Percentiles rank a stretch among this genome's conserved stretches.
phyloP scores from a whole-genome alignment of 2,113 vertebrate species.

The Chionis minor region DNA sequence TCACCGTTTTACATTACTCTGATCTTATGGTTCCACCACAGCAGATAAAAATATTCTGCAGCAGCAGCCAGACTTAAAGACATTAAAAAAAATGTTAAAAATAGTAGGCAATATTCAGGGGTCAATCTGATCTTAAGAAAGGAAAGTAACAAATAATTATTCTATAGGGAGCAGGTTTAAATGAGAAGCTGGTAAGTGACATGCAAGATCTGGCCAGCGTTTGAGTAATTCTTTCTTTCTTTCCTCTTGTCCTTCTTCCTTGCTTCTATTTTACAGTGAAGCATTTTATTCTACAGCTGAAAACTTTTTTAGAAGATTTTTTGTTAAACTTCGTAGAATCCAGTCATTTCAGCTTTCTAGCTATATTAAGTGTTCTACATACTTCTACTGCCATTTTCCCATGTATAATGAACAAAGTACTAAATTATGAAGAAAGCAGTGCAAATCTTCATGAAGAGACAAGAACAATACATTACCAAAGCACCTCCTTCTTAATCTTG shows the following conservation, averaged over 20 bases:
- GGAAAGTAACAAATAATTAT: not conserved
- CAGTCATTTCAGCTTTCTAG: not conserved
- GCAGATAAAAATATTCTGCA: not conserved
- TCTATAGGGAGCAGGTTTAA: not conserved
- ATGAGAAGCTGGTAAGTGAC: not conserved
- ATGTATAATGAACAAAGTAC: not conserved
- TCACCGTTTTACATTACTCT: not conserved
- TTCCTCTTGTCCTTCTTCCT: not conserved
- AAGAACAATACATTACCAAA: not conserved
- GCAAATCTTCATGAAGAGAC: not conserved
- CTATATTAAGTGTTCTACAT: not conserved
- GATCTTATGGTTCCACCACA: not conserved
- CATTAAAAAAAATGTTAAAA: not conserved
- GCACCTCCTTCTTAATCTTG: not conserved
- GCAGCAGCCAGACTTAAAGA: not conserved
- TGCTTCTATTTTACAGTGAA: not conserved
- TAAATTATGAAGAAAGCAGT: not conserved
- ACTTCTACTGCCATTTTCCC: not conserved
- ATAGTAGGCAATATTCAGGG: not conserved
- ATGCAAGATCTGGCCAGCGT: not conserved
- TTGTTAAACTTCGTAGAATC: not conserved
- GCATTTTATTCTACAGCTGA: not conserved
- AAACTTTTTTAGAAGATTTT: accelerated
- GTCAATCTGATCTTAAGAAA: not conserved
- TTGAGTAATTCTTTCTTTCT: not conserved